These are phyloP conservation scores for Cisticola juncidis DNA, from an alignment of 2,113 vertebrate genomes.

Conservation along the genomic window DNA sequence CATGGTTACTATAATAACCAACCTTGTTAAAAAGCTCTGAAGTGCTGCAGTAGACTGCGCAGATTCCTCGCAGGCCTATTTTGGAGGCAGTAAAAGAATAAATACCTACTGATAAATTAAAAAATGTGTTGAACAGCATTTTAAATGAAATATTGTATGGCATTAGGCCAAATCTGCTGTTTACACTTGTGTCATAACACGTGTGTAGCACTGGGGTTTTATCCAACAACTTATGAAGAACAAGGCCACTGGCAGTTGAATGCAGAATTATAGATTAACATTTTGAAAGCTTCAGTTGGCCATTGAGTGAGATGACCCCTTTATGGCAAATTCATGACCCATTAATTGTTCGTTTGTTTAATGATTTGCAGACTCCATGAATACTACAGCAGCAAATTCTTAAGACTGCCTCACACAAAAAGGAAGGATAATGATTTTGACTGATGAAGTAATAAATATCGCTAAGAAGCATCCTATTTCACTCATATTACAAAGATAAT, in stretches of 20 bases:
- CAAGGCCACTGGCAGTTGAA: neutral
- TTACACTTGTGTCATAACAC: neutral
- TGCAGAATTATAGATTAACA: neutral
- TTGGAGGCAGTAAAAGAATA: neutral
- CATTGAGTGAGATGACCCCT: neutral
- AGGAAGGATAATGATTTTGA: neutral
- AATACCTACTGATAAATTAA: neutral
- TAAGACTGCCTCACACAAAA: neutral
- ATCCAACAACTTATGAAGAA: neutral
- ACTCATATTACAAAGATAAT: neutral
- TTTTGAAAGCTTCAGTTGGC: neutral
- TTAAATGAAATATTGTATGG: neutral
- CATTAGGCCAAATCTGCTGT: neutral
- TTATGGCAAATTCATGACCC: neutral
- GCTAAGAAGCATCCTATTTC: neutral
- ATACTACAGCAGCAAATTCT: neutral
- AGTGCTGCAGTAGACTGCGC: neutral
- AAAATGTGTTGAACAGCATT: neutral
- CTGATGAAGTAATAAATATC: neutral
- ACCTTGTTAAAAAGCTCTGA: neutral
- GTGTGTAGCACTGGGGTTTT: fast-evolving
- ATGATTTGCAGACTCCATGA: neutral
- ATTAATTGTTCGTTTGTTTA: conserved; percentile 19
- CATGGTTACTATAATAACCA: neutral
- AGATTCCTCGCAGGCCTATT: neutral